These are phyloP conservation scores for Hemicordylus capensis DNA, from an alignment of 2,113 vertebrate genomes.

Conservation along the genomic window DNA sequence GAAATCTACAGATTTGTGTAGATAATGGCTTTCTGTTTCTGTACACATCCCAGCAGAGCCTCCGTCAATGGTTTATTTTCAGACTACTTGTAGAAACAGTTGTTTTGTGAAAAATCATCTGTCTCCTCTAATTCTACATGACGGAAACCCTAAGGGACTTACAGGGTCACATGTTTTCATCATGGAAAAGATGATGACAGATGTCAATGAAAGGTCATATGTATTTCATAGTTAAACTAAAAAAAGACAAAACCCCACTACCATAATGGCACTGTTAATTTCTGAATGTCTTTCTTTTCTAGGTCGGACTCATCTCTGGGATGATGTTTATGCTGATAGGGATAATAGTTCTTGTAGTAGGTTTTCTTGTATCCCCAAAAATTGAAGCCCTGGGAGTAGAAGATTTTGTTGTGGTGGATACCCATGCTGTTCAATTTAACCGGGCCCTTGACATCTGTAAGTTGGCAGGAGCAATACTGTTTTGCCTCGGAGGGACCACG, in stretches of 20 bases:
- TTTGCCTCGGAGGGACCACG: slow-evolving; percentile 90
- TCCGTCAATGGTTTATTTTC: not conserved
- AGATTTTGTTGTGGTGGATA: slow-evolving; percentile 89
- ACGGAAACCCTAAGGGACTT: not conserved
- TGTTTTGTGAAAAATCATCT: not conserved
- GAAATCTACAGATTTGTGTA: not conserved
- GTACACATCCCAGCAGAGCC: not conserved
- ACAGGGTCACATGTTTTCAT: not conserved
- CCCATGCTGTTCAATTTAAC: slow-evolving; percentile 88
- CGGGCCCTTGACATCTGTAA: slow-evolving; percentile 91
- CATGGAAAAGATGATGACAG: not conserved
- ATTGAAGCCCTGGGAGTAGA: slow-evolving; percentile 94
- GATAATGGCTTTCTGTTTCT: not conserved
- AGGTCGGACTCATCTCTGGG: slow-evolving; percentile 95
- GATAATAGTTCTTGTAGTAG: slow-evolving; percentile 87
- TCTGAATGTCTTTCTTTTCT: slow-evolving; percentile 36
- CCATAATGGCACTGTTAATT: not conserved
- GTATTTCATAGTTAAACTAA: not conserved
- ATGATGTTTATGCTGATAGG: slow-evolving; percentile 87
- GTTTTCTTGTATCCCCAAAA: slow-evolving; percentile 88
- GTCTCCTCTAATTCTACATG: not conserved
- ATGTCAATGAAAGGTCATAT: not conserved
- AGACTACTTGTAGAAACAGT: not conserved
- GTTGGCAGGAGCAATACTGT: slow-evolving; percentile 90
- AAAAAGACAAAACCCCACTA: not conserved